Evolutionary conservation across 2,797 vertebrate genomes (phyloP).

Genomic region (Mycteria americana): DNA sequence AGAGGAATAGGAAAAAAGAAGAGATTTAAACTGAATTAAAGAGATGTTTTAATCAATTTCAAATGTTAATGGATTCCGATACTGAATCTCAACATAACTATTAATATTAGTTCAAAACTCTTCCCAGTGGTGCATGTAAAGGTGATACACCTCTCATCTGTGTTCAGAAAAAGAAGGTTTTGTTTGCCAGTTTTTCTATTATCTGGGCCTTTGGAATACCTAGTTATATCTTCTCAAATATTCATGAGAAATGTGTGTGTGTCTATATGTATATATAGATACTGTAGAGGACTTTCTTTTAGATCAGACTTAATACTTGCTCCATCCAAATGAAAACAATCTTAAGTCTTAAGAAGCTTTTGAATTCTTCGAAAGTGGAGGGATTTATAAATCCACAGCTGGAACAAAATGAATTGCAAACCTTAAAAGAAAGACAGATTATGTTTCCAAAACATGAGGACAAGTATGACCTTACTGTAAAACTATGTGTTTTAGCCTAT

Average conservation of each 20-base stretch:
- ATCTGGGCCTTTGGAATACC: not conserved
- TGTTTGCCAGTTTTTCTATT: not conserved
- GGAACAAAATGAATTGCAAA: not conserved
- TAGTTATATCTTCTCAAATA: not conserved
- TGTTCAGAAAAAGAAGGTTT: not conserved
- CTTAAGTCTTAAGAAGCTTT: not conserved
- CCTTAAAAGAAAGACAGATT: conserved; percentile 30
- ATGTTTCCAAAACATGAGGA: conserved; percentile 29
- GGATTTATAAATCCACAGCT: not conserved
- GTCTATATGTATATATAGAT: not conserved
- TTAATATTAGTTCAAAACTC: not conserved
- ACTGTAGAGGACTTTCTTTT: not conserved
- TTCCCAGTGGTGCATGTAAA: not conserved
- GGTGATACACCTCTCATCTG: not conserved
- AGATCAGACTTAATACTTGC: not conserved
- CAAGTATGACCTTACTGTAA: conserved; percentile 35
- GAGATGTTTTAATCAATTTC: not conserved
- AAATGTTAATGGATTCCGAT: not conserved
- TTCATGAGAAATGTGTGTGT: not conserved
- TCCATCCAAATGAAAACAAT: not conserved
- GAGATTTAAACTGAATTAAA: not conserved
- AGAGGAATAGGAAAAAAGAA: not conserved
- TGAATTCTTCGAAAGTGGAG: not conserved
- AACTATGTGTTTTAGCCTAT: conserved; percentile 30
- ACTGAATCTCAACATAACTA: not conserved